phyloP scores from a whole-genome alignment of 2,113 vertebrate genomes.

The Urocynchramus pylzowi region DNA sequence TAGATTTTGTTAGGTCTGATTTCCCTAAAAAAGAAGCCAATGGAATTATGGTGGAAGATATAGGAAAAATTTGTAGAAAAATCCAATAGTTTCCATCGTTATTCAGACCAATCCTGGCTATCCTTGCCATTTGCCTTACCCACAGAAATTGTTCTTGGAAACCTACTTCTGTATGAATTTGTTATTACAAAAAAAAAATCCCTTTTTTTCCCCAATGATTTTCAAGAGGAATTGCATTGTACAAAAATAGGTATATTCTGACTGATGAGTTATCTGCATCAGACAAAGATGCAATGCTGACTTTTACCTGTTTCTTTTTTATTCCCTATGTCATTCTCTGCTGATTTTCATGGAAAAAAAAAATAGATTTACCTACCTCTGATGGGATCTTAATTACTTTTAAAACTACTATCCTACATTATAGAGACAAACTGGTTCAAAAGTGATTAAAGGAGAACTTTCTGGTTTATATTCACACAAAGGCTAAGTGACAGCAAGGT shows the following conservation, averaged over 20 bases:
- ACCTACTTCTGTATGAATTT: neutral
- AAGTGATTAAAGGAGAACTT: neutral
- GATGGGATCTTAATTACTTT: neutral
- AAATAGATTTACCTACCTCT: neutral
- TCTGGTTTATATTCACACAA: neutral
- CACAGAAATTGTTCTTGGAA: neutral
- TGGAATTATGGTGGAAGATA: neutral
- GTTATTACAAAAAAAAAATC: neutral
- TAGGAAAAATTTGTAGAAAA: neutral
- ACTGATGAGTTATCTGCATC: neutral
- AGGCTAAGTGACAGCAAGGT: neutral
- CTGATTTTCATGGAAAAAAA: neutral
- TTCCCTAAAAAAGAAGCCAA: neutral
- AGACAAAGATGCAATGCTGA: neutral
- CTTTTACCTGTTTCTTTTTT: neutral
- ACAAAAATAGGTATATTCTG: neutral
- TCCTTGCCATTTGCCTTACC: neutral
- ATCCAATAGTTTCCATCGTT: neutral
- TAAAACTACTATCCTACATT: neutral
- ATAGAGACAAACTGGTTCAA: neutral
- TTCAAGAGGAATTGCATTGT: neutral
- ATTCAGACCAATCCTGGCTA: neutral
- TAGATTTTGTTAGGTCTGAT: neutral
- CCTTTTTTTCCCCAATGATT: neutral
- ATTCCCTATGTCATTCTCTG: neutral